Conservation (phyloP, 2,113 vertebrate species). For the Apistogramma diplotaenia region DNA sequence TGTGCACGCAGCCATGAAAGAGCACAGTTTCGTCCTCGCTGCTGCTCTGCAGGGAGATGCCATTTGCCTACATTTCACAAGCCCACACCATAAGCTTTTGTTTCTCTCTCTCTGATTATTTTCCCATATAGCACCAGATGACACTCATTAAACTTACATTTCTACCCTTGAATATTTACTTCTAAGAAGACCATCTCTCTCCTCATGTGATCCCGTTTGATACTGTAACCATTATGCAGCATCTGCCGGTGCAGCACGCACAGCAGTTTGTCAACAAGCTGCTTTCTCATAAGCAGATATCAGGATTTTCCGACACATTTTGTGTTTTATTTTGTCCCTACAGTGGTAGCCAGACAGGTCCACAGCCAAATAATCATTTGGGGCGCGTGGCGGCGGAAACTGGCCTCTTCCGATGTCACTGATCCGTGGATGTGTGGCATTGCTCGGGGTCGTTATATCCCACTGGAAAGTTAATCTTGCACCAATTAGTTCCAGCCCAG, state of each 20-base stretch:
- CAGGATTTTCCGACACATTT: conserved; percentile 24
- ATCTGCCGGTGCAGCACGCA: conserved; percentile 12
- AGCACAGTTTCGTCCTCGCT: conserved; percentile 40
- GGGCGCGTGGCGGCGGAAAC: conserved; percentile 38
- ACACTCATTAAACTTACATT: not conserved
- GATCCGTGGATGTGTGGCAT: conserved; percentile 66
- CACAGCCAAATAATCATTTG: conserved; percentile 65
- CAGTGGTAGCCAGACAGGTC: conserved; percentile 53
- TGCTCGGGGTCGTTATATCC: conserved; percentile 73
- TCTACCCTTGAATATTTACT: conserved; percentile 1
- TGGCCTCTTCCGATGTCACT: conserved; percentile 49
- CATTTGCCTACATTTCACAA: conserved; percentile 31
- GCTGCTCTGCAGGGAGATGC: conserved; percentile 21
- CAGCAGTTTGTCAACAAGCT: not conserved
- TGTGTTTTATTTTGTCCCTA: conserved; percentile 37
- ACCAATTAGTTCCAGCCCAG: conserved; percentile 80
- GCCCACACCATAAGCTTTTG: conserved; percentile 5
- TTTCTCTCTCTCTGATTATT: not conserved
- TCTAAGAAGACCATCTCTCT: not conserved
- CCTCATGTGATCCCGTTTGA: not conserved
- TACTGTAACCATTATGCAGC: conserved; percentile 1
- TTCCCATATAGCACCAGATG: not conserved
- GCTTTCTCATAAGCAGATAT: conserved; percentile 31
- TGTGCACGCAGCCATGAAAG: conserved; percentile 20
- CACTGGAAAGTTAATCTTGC: conserved; percentile 77